Conservation (phyloP, 2,888 invertebrate genomes). For the Mactromeris polynyma region DNA sequence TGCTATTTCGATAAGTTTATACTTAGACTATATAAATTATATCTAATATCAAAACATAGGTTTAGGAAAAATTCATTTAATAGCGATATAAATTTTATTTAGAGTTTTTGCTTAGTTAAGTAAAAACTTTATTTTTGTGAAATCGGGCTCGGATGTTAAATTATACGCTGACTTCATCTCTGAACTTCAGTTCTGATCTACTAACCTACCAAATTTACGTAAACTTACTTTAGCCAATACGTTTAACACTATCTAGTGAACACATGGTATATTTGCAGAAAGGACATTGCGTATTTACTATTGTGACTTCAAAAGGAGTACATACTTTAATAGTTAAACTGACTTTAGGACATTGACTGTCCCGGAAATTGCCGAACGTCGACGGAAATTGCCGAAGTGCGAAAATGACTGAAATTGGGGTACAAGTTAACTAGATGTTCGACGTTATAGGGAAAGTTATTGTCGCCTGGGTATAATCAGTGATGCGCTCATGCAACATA, state of each 20-base stretch:
- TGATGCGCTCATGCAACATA: slow-evolving; percentile 24
- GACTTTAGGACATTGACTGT: slow-evolving; percentile 29
- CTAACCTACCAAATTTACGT: not conserved
- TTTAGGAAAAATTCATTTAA: no score
- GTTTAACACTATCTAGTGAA: slow-evolving; percentile 51
- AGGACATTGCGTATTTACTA: slow-evolving; percentile 58
- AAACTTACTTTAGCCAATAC: slow-evolving; percentile 12
- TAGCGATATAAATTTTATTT: no score
- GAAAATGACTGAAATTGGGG: not conserved
- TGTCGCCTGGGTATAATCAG: not conserved
- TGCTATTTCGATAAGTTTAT: no score
- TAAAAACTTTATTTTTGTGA: no score
- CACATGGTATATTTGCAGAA: slow-evolving; percentile 46
- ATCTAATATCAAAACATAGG: no score
- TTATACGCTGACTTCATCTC: not conserved
- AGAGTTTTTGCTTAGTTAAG: no score
- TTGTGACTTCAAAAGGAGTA: slow-evolving; percentile 60
- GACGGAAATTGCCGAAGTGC: not conserved
- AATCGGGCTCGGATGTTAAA: no score
- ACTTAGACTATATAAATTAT: no score
- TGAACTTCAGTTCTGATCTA: not conserved
- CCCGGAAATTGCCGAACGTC: slow-evolving; percentile 16
- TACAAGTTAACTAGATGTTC: not conserved
- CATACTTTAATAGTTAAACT: slow-evolving; percentile 65
- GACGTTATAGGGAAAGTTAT: not conserved